phyloP scores from a whole-genome alignment of 2,797 vertebrate genomes.

The Characodon lateralis region DNA sequence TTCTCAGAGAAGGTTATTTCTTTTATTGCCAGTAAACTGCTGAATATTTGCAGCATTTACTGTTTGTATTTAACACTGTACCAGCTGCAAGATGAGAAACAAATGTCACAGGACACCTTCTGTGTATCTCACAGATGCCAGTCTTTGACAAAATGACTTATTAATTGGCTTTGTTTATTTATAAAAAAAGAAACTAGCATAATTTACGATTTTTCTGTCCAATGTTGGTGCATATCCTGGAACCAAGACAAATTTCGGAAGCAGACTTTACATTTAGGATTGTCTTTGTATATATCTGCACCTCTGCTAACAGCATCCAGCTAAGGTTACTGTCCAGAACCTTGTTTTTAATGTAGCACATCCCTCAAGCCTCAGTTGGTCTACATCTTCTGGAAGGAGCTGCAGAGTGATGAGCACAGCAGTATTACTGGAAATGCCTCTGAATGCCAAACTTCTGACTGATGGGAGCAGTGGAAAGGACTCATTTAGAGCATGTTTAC shows the following conservation, averaged over 20 bases:
- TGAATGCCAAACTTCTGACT: slow-evolving; percentile 58
- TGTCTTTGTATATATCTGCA: neutral
- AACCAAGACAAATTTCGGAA: neutral
- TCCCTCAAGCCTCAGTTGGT: slow-evolving; percentile 11
- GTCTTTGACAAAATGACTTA: neutral
- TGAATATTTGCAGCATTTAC: neutral
- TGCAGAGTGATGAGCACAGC: slow-evolving; percentile 63
- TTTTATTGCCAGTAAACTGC: neutral
- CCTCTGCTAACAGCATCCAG: slow-evolving; percentile 5
- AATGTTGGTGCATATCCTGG: neutral
- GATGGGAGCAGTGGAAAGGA: slow-evolving; percentile 61
- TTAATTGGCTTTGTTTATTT: neutral
- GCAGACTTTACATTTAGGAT: neutral
- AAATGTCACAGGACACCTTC: neutral
- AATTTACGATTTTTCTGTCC: neutral
- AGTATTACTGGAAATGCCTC: slow-evolving; percentile 71
- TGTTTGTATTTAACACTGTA: neutral
- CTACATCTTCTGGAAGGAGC: slow-evolving; percentile 38
- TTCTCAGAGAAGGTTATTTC: too few species aligned
- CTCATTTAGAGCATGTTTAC: slow-evolving; percentile 71
- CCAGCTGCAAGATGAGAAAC: neutral
- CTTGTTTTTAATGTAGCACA: slow-evolving; percentile 16
- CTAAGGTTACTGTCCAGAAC: slow-evolving; percentile 7
- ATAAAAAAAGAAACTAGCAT: neutral
- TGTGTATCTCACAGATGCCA: slow-evolving; percentile 4